Evolutionary conservation across 2,113 vertebrate genomes (phyloP).

Genomic region (Mellivora capensis): DNA sequence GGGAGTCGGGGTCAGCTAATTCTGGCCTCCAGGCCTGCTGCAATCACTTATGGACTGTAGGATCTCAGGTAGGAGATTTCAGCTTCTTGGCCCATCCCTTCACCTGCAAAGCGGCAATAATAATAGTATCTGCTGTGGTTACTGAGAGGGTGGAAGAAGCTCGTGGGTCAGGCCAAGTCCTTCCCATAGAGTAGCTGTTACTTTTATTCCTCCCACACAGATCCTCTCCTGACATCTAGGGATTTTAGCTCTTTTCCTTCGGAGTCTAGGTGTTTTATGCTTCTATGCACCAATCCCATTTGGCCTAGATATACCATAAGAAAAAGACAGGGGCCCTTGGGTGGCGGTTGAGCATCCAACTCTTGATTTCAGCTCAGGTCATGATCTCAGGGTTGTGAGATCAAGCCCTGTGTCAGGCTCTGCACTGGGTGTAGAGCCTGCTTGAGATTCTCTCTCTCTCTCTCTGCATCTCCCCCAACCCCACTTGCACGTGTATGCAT

Average conservation of each 20-base stretch:
- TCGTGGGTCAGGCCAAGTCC: too few relatives aligned
- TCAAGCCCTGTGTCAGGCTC: background rate
- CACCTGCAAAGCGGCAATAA: background rate
- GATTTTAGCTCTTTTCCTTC: background rate
- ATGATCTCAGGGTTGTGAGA: background rate
- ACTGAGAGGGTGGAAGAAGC: background rate
- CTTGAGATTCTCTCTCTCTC: background rate
- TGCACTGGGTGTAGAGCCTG: background rate
- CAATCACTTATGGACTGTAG: background rate
- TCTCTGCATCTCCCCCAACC: background rate
- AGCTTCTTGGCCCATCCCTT: background rate
- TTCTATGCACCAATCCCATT: too few relatives aligned
- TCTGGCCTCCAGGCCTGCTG: background rate
- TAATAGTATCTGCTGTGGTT: background rate
- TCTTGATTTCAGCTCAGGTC: background rate
- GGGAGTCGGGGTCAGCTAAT: background rate
- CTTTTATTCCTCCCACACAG: background rate
- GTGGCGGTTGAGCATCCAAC: background rate
- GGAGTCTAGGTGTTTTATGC: background rate
- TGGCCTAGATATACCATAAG: too few relatives aligned
- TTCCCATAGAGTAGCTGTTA: background rate
- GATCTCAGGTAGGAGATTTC: background rate
- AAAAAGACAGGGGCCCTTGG: background rate
- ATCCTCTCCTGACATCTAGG: background rate
- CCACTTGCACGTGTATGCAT: rapidly evolving